Evolutionary conservation across 2,113 vertebrate species (phyloP).

Genomic region (Aptenodytes forsteri): DNA sequence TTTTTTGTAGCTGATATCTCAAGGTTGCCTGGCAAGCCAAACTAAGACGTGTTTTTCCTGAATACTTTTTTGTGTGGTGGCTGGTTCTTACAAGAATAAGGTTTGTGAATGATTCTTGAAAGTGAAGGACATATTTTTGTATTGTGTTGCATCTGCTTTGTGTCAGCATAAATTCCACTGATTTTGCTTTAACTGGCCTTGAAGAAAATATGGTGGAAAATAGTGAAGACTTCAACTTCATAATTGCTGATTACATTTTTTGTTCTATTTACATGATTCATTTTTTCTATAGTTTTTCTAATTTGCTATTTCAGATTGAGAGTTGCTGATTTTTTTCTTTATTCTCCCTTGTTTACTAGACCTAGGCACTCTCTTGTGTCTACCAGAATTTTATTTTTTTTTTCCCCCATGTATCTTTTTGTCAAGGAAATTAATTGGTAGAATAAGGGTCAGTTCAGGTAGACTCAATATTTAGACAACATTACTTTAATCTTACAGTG

Average conservation of each 20-base stretch:
- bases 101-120: neutral
- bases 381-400: neutral
- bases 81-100: neutral
- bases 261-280: neutral
- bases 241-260: neutral
- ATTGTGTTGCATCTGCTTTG: neutral
- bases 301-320: neutral
- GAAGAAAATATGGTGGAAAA: neutral
- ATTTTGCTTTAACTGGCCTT: neutral
- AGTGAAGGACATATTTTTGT: neutral
- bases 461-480: neutral
- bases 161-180: neutral
- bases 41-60: neutral
- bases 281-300: neutral
- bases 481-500: neutral
- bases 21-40: neutral
- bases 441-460: neutral
- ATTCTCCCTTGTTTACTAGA: neutral
- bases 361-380: neutral
- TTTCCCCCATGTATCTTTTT: neutral
- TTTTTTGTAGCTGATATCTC: neutral
- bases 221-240: neutral
- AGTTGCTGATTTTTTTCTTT: neutral
- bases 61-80: neutral
- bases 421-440: neutral